These are phyloP conservation scores for Aviceda subcristata DNA, from an alignment of 2,113 vertebrate genomes.

Conservation along the genomic window DNA sequence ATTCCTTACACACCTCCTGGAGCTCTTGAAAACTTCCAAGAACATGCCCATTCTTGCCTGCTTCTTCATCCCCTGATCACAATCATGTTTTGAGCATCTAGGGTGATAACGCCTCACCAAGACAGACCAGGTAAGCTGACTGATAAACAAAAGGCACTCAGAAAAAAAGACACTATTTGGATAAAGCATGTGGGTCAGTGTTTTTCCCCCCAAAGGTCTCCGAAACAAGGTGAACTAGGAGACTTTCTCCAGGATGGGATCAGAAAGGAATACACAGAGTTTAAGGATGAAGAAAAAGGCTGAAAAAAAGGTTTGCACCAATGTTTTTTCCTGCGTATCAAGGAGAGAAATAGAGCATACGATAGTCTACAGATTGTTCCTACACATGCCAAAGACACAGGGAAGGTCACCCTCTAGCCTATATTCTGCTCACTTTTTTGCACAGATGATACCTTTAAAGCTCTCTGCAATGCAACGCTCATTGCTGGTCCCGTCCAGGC, in stretches of 20 bases:
- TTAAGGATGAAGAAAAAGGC: background rate
- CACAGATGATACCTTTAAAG: background rate
- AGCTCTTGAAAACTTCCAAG: background rate
- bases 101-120: background rate
- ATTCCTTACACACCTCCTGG: background rate
- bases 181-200: background rate
- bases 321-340: background rate
- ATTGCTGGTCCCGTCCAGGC: background rate
- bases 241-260: background rate
- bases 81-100: background rate
- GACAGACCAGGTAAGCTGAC: background rate
- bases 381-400: background rate
- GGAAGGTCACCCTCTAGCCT: background rate
- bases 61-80: background rate
- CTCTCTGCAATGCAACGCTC: slow-evolving; percentile 15
- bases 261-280: background rate
- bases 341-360: background rate
- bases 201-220: background rate
- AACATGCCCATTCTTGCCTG: background rate
- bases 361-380: background rate
- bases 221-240: rapidly evolving
- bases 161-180: background rate
- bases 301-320: background rate
- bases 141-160: background rate
- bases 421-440: background rate